phyloP scores from a whole-genome alignment of 2,113 vertebrate genomes.

The Sander vitreus region DNA sequence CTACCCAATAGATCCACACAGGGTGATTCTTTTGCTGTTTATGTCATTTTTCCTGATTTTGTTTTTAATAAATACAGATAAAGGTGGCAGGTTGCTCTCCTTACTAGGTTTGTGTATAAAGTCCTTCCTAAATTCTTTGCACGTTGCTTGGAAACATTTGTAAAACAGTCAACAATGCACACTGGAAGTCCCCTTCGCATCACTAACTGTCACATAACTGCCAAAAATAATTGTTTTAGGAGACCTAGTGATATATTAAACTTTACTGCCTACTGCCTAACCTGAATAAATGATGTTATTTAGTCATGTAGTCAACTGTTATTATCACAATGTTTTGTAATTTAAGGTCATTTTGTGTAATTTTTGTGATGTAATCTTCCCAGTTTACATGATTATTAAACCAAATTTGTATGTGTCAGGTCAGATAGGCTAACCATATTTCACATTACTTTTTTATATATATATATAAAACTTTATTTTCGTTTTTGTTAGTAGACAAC shows the following conservation, averaged over 20 bases:
- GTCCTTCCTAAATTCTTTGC: not conserved
- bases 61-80: not conserved
- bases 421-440: not conserved
- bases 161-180: not conserved
- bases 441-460: not conserved
- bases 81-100: not conserved
- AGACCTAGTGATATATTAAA: not conserved
- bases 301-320: not conserved
- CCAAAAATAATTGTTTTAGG: not conserved
- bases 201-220: not conserved
- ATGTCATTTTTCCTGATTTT: not conserved
- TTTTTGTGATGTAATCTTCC: too few species aligned
- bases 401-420: not conserved
- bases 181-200: not conserved
- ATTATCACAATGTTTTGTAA: too few species aligned
- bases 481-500: too few species aligned
- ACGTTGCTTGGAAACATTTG: not conserved
- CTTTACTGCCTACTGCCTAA: too few species aligned
- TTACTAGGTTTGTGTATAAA: not conserved
- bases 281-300: not conserved
- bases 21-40: not conserved
- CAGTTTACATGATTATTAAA: too few species aligned
- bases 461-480: too few species aligned
- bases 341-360: too few species aligned
- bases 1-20: not conserved